Conservation (phyloP, 2,113 vertebrate species). For the Copsychus sechellarum region DNA sequence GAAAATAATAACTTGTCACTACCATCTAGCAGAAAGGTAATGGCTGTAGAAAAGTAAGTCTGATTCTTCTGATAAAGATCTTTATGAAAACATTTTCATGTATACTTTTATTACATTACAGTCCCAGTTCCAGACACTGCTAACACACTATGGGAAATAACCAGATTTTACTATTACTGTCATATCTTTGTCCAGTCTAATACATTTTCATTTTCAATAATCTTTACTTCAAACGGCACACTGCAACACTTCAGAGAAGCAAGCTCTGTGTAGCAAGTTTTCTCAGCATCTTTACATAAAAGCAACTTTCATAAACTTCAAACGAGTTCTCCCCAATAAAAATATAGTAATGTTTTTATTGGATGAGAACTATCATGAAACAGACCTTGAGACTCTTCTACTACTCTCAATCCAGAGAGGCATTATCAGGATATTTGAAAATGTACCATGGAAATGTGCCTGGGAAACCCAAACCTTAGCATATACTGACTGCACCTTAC, state of each 20-base stretch:
- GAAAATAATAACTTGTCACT: neutral
- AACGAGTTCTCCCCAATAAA: neutral
- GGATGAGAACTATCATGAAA: neutral
- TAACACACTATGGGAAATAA: neutral
- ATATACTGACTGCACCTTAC: neutral
- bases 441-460: neutral
- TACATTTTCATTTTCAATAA: neutral
- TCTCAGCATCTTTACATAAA: slow-evolving; percentile 24
- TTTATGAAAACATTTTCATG: neutral
- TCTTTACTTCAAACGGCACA: neutral
- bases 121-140: neutral
- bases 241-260: neutral
- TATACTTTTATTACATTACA: neutral
- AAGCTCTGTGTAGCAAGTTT: neutral
- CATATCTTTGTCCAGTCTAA: slow-evolving; percentile 11
- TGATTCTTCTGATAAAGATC: neutral
- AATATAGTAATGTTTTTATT: slow-evolving; percentile 5
- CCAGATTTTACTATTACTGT: neutral
- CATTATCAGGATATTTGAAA: neutral
- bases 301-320: neutral
- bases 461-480: neutral
- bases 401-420: neutral
- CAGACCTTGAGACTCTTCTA: neutral
- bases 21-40: neutral
- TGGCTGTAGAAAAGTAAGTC: neutral